Evolutionary conservation across 2,113 vertebrate genomes (phyloP), one percentile per base, ranked within the genome.

Genomic region (Callorhinus ursinus): DNA sequence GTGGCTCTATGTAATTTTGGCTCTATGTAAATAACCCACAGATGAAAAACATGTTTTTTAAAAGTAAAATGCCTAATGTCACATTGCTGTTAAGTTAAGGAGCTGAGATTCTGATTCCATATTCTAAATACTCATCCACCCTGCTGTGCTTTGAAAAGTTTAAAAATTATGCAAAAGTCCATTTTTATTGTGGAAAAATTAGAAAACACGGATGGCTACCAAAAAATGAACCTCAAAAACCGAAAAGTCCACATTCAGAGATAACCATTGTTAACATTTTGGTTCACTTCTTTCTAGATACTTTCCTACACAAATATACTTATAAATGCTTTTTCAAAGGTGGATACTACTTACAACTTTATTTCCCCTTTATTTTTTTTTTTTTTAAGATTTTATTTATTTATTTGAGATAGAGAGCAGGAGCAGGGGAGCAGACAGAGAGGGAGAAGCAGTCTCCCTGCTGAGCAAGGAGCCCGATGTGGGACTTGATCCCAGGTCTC

Each of bases 121-220:
- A 80, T 89, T 87, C 51, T 74, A 83, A 94, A 59, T n/a, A 84
- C 36, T 90, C 31, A 79, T 74, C 11, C 9, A 82, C 12, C 2
- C 33, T 88, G 3, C 61, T 86, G 16, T 61, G 6, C 53, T 96
- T 93, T 89, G 67, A 67, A 96, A 95, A 82, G 18, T 86, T 89
- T 79, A 89, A 88, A 88, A 61, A 49, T 42, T 90, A 80, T 71
- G 16, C 46, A 94, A 87, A 93, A 94, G 28, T 85, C 3, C 8
- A 36, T 42, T 63, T n/a, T 84, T 8, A 36, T 72, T 74, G 14
- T 51, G 46, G 65, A 80, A 93, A 97, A 95, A 59, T 86, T 76
- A 76, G 77, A 85, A 92, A 94, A 91, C 21, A 63, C 7, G 24
- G 42, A 53, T 84, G 4, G 65, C 59, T 80, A 46, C 31, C 53